These are phyloP conservation scores for Tachypleus tridentatus DNA, from an alignment of 1,140 invertebrate genomes.

Conservation along the genomic window DNA sequence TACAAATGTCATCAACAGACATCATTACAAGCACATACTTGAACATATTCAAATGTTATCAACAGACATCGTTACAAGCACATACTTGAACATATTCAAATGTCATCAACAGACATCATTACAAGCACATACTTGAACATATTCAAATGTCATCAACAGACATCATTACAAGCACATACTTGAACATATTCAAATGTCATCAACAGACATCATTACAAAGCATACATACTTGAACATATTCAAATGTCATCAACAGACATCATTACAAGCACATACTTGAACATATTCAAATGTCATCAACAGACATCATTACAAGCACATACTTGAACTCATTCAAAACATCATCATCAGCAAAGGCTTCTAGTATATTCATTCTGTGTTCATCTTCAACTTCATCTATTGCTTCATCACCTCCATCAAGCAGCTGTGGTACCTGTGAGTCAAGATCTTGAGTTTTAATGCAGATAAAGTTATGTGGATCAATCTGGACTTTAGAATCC, in stretches of 20 bases:
- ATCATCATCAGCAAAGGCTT: constrained; percentile 93
- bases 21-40: too few species aligned
- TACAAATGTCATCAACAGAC: too few species aligned
- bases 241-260: constrained; percentile 31
- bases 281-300: constrained; percentile 51
- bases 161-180: too few species aligned
- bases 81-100: too few species aligned
- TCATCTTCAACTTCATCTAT: constrained; percentile 41
- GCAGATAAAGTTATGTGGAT: constrained; percentile 54
- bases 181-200: too few species aligned
- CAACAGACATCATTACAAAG: too few species aligned
- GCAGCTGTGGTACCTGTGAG: constrained; percentile 29
- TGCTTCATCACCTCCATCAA: constrained; percentile 40
- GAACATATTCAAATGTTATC: too few species aligned
- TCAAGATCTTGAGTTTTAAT: constrained; percentile 49
- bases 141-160: too few species aligned
- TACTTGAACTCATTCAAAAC: constrained; percentile 69
- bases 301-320: constrained; percentile 33
- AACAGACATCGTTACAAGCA: too few species aligned
- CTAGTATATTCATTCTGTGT: constrained; percentile 58
- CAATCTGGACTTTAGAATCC: constrained; percentile 35
- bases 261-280: constrained; percentile 45
- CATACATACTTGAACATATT: constrained; percentile 44
- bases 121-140: too few species aligned
- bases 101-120: too few species aligned